phyloP scores from a whole-genome alignment of 2,797 vertebrate genomes.

The Poeciliopsis paucimaculata region DNA sequence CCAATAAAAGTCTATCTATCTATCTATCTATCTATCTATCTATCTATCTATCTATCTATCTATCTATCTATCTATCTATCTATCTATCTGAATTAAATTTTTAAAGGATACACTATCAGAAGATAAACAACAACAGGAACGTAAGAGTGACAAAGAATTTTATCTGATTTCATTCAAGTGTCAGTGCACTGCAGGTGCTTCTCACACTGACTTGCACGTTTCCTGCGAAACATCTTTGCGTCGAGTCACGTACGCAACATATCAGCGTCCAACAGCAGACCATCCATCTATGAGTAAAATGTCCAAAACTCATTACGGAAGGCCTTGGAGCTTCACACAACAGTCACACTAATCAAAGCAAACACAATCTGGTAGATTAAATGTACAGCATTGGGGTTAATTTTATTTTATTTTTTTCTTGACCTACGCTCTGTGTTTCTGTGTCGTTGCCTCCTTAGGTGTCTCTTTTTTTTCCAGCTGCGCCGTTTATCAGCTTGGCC shows the following conservation, averaged over 20 bases:
- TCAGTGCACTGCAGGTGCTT: neutral
- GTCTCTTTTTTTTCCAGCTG: constrained; percentile 9
- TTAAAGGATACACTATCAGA: neutral
- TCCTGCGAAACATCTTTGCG: constrained; percentile 5
- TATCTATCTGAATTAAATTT: neutral
- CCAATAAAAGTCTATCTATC: constrained; percentile 14
- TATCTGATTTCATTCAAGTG: neutral
- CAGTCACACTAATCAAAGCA: constrained; percentile 24
- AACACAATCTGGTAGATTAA: constrained; percentile 16
- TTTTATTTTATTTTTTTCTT: neutral
- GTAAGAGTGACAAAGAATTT: neutral
- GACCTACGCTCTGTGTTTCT: neutral
- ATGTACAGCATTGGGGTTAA: neutral
- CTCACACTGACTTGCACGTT: neutral
- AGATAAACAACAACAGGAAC: neutral
- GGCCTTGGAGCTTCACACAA: constrained; percentile 16
- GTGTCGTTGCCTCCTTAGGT: neutral
- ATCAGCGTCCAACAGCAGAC: neutral
- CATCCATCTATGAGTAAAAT: constrained; percentile 22
- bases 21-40: constrained; percentile 3
- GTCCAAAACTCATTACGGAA: constrained; percentile 11
- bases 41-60: constrained; percentile 7
- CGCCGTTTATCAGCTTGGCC: constrained; percentile 19
- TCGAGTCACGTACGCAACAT: neutral
- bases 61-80: constrained; percentile 3